Conservation (phyloP, 2,797 vertebrate genomes). For the Chaunax sp. region DNA sequence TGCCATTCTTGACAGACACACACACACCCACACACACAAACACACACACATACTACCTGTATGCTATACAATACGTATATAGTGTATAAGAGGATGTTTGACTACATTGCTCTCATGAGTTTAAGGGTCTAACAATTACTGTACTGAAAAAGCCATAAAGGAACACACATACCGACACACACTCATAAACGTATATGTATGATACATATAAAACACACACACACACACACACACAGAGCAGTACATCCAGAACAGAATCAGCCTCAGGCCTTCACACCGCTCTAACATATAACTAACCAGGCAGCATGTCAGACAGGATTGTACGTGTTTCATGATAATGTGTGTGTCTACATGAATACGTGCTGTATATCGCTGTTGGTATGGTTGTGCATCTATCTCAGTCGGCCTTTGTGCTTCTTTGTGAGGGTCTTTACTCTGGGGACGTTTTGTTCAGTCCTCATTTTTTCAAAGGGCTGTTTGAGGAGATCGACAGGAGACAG, state of each 20-base stretch:
- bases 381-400: no score
- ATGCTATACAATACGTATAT: no score
- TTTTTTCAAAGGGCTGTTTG: neutral
- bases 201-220: no score
- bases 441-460: neutral
- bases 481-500: no score
- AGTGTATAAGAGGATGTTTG: neutral
- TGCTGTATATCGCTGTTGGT: neutral
- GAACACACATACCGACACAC: conserved; percentile 12
- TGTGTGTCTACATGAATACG: conserved; percentile 11
- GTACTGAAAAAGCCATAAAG: neutral
- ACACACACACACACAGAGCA: conserved; percentile 8
- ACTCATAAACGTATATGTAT: conserved; percentile 10
- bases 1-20: neutral
- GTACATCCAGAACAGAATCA: conserved; percentile 42
- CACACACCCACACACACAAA: conserved; percentile 15
- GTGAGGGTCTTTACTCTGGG: no score
- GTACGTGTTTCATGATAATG: neutral
- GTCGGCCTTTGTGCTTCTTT: no score
- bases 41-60: conserved; percentile 13
- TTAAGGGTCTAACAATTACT: neutral
- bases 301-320: conserved; percentile 42
- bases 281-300: conserved; percentile 30
- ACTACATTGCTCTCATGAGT: conserved; percentile 18
- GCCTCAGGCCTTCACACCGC: conserved; percentile 38